Evolutionary conservation across 2,797 vertebrate species (phyloP).

Genomic region (Melopsittacus undulatus): DNA sequence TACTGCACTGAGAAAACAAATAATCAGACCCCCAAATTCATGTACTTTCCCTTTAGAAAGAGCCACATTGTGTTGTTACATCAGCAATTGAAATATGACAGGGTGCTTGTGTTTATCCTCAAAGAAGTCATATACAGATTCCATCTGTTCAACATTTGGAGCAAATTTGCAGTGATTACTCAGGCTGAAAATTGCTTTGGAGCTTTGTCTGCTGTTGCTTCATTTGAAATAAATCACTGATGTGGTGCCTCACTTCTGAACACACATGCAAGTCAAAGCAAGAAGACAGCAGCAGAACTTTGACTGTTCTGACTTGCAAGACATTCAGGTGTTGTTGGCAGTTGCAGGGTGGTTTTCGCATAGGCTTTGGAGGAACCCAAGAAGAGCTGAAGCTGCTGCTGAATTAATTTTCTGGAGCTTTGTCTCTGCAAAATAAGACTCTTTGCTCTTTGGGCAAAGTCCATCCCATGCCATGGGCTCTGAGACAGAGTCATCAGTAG

Average conservation of each 20-base stretch:
- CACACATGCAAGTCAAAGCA: neutral
- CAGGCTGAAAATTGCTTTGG: slow-evolving; percentile 64
- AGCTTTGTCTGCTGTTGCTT: slow-evolving; percentile 47
- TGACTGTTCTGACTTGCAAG: slow-evolving; percentile 16
- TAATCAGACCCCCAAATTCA: slow-evolving; percentile 47
- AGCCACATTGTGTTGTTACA: slow-evolving; percentile 41
- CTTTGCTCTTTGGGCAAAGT: neutral
- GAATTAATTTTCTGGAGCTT: slow-evolving; percentile 6
- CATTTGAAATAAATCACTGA: slow-evolving; percentile 38
- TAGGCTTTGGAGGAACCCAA: neutral
- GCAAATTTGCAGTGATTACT: slow-evolving; percentile 55
- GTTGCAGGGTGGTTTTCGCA: neutral
- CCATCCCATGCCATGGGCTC: neutral
- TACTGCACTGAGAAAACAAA: slow-evolving; percentile 33
- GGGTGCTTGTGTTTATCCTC: slow-evolving; percentile 37
- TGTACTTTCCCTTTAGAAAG: slow-evolving; percentile 20
- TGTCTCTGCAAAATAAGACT: neutral
- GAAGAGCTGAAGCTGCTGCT: neutral
- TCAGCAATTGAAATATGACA: slow-evolving; percentile 53
- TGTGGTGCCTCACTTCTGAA: neutral
- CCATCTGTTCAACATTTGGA: slow-evolving; percentile 69
- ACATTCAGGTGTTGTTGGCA: neutral
- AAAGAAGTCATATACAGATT: slow-evolving; percentile 46
- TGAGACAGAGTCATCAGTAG: neutral
- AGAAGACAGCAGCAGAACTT: slow-evolving; percentile 48